Percentiles rank a stretch among this genome's conserved stretches.
These are phyloP conservation scores for Laspeyria flexula DNA, from an alignment of 2,888 invertebrate species.

Conservation along the genomic window DNA sequence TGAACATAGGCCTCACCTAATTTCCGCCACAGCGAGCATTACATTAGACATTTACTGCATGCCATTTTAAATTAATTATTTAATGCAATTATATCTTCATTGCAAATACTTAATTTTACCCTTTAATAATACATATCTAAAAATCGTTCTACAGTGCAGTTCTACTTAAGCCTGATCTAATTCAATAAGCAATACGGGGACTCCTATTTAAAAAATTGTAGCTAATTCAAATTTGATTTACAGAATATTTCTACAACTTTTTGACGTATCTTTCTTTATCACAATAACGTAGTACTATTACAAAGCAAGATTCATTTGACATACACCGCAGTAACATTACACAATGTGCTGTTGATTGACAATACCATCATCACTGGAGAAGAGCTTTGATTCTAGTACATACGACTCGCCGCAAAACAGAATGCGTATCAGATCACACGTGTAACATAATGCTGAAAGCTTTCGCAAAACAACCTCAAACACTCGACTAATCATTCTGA, in stretches of 20 bases:
- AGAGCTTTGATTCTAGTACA: slow-evolving; percentile 35
- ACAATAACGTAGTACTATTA: slow-evolving; percentile 18
- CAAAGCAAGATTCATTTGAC: background rate
- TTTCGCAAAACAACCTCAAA: slow-evolving; percentile 28
- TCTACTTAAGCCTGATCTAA: too few relatives aligned
- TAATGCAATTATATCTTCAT: too few relatives aligned
- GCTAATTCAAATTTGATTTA: background rate
- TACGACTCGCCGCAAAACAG: slow-evolving; percentile 19
- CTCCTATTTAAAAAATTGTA: too few relatives aligned
- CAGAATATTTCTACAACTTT: background rate
- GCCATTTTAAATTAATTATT: too few relatives aligned
- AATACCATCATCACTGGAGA: slow-evolving; percentile 26
- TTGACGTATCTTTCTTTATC: slow-evolving; percentile 7
- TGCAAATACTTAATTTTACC: too few relatives aligned
- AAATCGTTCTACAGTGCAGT: too few relatives aligned
- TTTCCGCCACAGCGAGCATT: too few relatives aligned
- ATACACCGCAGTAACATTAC: slow-evolving; percentile 24
- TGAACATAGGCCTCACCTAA: too few relatives aligned
- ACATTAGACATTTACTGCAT: too few relatives aligned
- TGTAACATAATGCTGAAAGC: slow-evolving; percentile 16
- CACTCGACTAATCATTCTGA: slow-evolving; percentile 9
- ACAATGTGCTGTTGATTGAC: slow-evolving; percentile 46
- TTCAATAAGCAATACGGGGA: too few relatives aligned
- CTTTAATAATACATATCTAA: too few relatives aligned
- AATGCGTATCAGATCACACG: slow-evolving; percentile 28